phyloP scores from a whole-genome alignment of 2,797 vertebrate species.

The Spatula versicolor region DNA sequence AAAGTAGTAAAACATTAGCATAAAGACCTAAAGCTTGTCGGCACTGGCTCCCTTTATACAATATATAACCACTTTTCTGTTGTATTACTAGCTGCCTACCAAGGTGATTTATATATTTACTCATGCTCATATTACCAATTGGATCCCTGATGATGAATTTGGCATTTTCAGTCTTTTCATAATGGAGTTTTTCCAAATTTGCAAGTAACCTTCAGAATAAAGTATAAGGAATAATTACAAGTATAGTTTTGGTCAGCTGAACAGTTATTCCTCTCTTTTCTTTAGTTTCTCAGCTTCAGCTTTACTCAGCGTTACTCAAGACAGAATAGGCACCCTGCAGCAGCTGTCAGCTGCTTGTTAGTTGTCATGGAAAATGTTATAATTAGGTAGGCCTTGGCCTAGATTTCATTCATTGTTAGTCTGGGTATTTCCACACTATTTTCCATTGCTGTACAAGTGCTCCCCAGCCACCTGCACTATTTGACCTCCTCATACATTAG shows the following conservation, averaged over 20 bases:
- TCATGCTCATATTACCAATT: not conserved
- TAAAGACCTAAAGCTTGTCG: not conserved
- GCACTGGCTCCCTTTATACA: not conserved
- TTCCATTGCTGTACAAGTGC: not conserved
- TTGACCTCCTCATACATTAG: not conserved
- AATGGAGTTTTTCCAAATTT: not conserved
- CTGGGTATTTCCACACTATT: not conserved
- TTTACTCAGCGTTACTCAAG: not conserved
- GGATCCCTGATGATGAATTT: not conserved
- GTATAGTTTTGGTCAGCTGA: not conserved
- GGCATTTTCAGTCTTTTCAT: not conserved
- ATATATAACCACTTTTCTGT: not conserved
- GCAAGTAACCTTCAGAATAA: not conserved
- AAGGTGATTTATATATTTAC: not conserved
- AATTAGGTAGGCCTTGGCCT: conserved; percentile 26
- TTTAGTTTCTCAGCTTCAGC: not conserved
- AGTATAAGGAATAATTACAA: not conserved
- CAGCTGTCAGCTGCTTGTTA: conserved; percentile 46
- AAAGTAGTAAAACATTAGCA: not conserved
- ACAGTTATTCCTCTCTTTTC: not conserved
- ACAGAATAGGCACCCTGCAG: not conserved
- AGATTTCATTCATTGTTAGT: conserved; percentile 2
- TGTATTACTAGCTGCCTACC: not conserved
- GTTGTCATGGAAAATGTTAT: conserved; percentile 40
- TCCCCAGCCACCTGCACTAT: not conserved